These are phyloP conservation scores for Speoplatyrhinus poulsoni DNA, from an alignment of 2,113 vertebrate species.

Conservation along the genomic window DNA sequence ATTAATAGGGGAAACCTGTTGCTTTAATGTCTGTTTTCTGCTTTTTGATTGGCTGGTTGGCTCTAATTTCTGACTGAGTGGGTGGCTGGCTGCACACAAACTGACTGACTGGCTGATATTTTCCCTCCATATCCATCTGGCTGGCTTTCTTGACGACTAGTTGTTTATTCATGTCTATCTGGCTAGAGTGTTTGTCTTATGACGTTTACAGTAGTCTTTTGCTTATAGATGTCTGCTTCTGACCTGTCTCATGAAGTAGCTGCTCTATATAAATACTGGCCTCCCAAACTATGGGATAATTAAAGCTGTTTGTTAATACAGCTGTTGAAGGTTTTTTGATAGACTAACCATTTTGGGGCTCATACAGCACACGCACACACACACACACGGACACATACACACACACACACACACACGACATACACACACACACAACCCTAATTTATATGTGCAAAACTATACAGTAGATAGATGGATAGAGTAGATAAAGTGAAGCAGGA, in stretches of 20 bases:
- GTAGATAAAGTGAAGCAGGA: too few species aligned
- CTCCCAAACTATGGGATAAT: constrained; percentile 46
- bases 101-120: constrained; percentile 14
- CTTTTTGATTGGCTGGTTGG: constrained; percentile 22
- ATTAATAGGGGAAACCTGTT: constrained; percentile 46
- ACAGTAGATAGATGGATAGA: too few species aligned
- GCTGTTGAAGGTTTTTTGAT: constrained; percentile 53
- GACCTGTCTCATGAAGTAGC: constrained; percentile 36
- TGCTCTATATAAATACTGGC: constrained; percentile 33
- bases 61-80: constrained; percentile 38
- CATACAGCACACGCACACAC: too few species aligned
- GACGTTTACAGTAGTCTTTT: constrained; percentile 1
- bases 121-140: constrained; percentile 13
- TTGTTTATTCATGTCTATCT: neutral
- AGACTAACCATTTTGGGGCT: constrained; percentile 1
- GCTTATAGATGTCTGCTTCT: constrained; percentile 1
- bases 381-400: too few species aligned
- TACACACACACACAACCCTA: too few species aligned
- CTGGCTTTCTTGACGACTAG: neutral
- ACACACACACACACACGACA: too few species aligned
- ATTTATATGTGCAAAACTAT: too few species aligned
- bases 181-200: neutral
- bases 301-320: constrained; percentile 40
- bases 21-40: constrained; percentile 39
- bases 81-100: constrained; percentile 28